These are phyloP conservation scores for Stramonita haemastoma DNA, from an alignment of 2,888 invertebrate genomes.

Conservation along the genomic window DNA sequence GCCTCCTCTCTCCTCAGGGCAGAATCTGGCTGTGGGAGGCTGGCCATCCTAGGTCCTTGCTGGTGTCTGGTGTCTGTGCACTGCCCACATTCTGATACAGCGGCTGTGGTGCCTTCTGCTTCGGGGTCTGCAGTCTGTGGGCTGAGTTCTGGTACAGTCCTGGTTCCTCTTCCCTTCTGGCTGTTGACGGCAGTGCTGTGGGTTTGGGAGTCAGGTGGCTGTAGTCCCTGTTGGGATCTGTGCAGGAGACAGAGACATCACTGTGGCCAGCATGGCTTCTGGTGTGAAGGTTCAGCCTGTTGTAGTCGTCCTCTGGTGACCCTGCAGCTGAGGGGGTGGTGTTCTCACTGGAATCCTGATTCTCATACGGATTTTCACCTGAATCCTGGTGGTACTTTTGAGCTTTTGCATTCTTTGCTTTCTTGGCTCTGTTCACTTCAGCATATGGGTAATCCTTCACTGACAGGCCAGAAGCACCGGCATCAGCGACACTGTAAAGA, in stretches of 20 bases:
- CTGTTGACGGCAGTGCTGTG: background rate
- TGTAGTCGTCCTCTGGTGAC: background rate
- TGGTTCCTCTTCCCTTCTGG: too few species aligned
- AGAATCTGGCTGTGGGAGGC: background rate
- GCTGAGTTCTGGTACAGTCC: too few species aligned
- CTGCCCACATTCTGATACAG: background rate
- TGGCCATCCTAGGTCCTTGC: too few species aligned
- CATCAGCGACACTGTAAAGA: background rate
- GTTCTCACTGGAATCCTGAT: background rate
- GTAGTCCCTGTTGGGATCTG: background rate
- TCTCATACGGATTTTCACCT: background rate
- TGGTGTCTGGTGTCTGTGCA: too few species aligned
- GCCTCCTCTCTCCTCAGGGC: background rate
- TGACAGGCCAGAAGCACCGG: background rate
- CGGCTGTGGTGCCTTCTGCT: too few species aligned
- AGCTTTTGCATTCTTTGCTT: too few species aligned
- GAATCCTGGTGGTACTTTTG: background rate
- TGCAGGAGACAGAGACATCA: too few species aligned
- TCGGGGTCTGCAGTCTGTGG: too few species aligned
- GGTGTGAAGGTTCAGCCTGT: background rate
- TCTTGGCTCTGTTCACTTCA: background rate
- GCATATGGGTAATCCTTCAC: too few species aligned
- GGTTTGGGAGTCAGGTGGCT: background rate
- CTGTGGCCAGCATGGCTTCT: too few species aligned
- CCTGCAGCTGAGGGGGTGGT: too few species aligned